These are phyloP conservation scores for Caradrina kadenii DNA, from an alignment of 2,888 invertebrate species.

Conservation along the genomic window DNA sequence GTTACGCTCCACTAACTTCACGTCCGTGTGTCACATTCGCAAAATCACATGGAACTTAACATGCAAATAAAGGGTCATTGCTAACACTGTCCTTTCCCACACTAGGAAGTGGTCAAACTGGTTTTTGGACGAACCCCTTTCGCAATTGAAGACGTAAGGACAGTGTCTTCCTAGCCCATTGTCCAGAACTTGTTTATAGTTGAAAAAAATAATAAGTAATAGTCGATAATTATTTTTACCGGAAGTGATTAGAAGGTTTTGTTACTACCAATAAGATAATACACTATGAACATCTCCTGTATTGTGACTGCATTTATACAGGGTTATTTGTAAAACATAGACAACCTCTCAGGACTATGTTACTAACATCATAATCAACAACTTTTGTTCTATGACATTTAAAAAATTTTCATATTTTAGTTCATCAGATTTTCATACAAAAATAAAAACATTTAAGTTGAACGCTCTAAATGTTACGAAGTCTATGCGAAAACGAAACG, in stretches of 20 bases:
- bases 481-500: too few relatives aligned
- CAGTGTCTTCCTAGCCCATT: slow-evolving; percentile 81
- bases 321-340: too few relatives aligned
- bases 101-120: slow-evolving; percentile 82
- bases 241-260: not conserved
- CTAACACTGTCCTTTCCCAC: slow-evolving; percentile 83
- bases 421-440: too few relatives aligned
- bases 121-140: slow-evolving; percentile 84
- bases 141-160: slow-evolving; percentile 70
- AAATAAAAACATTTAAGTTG: too few relatives aligned
- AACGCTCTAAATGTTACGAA: too few relatives aligned
- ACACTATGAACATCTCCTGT: too few relatives aligned
- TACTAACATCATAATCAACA: too few relatives aligned
- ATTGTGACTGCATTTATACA: too few relatives aligned
- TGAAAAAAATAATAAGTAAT: slow-evolving; percentile 28
- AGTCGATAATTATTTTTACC: slow-evolving; percentile 15
- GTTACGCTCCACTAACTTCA: slow-evolving; percentile 20
- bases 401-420: too few relatives aligned
- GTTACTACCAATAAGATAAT: not conserved
- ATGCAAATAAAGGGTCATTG: slow-evolving; percentile 87
- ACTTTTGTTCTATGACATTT: too few relatives aligned
- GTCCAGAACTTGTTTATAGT: slow-evolving; percentile 84
- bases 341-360: too few relatives aligned
- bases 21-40: slow-evolving; percentile 44
- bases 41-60: slow-evolving; percentile 50